Base-by-base conservation (phyloP, 2,113 vertebrate genomes). In the Hemibates koningsi region DNA sequence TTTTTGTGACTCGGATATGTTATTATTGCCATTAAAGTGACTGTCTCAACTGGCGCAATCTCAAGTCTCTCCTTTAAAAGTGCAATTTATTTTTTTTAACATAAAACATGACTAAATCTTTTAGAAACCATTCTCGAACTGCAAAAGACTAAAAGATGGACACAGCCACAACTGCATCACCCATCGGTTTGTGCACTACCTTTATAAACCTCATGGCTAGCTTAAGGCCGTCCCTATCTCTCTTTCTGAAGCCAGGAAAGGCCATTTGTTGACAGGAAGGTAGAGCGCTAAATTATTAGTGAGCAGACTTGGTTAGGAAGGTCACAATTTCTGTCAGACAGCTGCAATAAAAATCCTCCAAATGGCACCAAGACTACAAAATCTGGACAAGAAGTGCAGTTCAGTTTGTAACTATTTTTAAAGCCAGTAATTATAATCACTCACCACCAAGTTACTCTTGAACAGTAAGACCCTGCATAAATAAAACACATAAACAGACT, bases 1-100 rank as follows among this genome's bases (percentile, higher is more conserved):
- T 93, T 95, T 95, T 93, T 94, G 94, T 93, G 93, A 93, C 85
- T 90, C 87, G 81, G 79, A 92, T 87, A 84, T 93, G 89, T 94
- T 81, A 92, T 89, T 90, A 94, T 91, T 90, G 89, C 87, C 89
- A 95, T 94, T 95, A 95, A 95, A 95, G 94, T 95, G 89, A 94
- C 88, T 88, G 90, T 94, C 89, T 91, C 57, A 81, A 93, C 52
- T 61, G 29, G 17, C 57, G 5, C 4, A 6, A 68, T 83, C 54
- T 86, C 83, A 87, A 53, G 52, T 81, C 36, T 89, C 8, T 86
- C 4, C 7, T 88, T 92, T 41, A 27, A 57, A 86, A 38, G 29
- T 82, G 17, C 80, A 3, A 59, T 43, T n/a, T 53, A 9, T 43
- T 57, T 52, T 29, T 45, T 59, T 36, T 57, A 7, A 38, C 52